Evolutionary conservation across 2,888 invertebrate species (phyloP), one percentile per base, ranked within the genome.

Genomic region (Antheraea assamensis): DNA sequence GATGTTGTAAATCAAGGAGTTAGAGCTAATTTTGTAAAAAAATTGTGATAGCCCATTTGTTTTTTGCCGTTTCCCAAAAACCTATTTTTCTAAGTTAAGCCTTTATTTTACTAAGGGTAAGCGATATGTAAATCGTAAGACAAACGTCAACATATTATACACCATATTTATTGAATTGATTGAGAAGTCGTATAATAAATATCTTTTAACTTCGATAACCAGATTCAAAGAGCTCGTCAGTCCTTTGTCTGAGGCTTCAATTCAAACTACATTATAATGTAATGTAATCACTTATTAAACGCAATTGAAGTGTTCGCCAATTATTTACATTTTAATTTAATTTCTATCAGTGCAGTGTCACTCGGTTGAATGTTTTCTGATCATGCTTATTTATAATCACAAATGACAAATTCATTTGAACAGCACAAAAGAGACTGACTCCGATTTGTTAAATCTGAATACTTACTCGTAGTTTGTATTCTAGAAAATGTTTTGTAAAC

Each of bases 291-390:
- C 19, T 66, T 66, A 31, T 31, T 66, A 15, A 66, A 31, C 30
- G 66, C 31, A 19, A 31, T 31, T 66, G 19, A 66, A 66, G 31
- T 66, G 19, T 66, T 66, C 19, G 31, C 21, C 66, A 66, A 66
- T 66, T 31, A 66, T 66, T 66, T 35, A 35, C n/a, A 10, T n/a
- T 35, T 68, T 68, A 68, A 68, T n/a, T 68, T 15, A n/a, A 68
- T 68, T 66, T 68, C 10, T 68, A 3, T 68, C n/a, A n/a, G 31
- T 35, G 68, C 15, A 68, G 35, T 35, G 10, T 10, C 21, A 68
- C 19, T 30, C 17, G 2, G 61, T 35, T 68, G n/a, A 68, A 35
- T 10, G 35, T 35, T 35, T 35, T 68, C n/a, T 21, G 8, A 35
- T 68, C 2, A 21, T 68, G n/a, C 21, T 35, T 68, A n/a, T 68